Base-by-base conservation (phyloP, 2,888 invertebrate genomes). In the Epinotia brunnichana region DNA sequence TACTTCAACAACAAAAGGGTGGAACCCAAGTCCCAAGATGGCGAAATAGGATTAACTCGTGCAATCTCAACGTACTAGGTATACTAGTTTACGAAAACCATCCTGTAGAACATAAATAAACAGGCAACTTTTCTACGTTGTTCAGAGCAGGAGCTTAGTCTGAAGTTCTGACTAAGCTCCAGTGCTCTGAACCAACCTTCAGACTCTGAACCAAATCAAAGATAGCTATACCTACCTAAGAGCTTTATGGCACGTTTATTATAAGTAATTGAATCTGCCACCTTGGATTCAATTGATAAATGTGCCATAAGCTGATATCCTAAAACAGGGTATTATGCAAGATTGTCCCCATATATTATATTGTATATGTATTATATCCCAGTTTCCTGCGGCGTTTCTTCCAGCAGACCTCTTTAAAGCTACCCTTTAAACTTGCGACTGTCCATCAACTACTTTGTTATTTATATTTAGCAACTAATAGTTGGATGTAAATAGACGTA, bases 401-500 rank as follows among this genome's bases (percentile, higher is more conserved):
- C 44, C 15, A 44, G 11, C 44, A 15, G 44, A 13, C 13, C 15
- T 44, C 13, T 44, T 44, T 48, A n/a, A 35, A 35, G 35, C 35
- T 7, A 9, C 2, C 9, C 35, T 35, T 35, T 35, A 7, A 35
- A 35, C 35, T 35, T 35, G 35, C 35, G 35, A 35, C 35, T 35
- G 35, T 35, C 35, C 35, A 35, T 35, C 35, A 35, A 35, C 35
- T 35, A 35, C 35, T 9, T 61, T 67, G 62, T 56, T 11, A 19
- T 1, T 35, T 0, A 4, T 29, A 19, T 53, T 53, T 53, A 15
- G 29, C 60, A 66, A 60, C 44, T 59, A 15, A 15, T 39, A 48
- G 70, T 35, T 3, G 51, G 29, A 5, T 29, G 19, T 39, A 57
- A n/a, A 70, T 19, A 64, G 39, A 24, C 10, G 56, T 59, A 17